Base-by-base conservation (phyloP, 2,888 invertebrate genomes). In the Plebejus argus region DNA sequence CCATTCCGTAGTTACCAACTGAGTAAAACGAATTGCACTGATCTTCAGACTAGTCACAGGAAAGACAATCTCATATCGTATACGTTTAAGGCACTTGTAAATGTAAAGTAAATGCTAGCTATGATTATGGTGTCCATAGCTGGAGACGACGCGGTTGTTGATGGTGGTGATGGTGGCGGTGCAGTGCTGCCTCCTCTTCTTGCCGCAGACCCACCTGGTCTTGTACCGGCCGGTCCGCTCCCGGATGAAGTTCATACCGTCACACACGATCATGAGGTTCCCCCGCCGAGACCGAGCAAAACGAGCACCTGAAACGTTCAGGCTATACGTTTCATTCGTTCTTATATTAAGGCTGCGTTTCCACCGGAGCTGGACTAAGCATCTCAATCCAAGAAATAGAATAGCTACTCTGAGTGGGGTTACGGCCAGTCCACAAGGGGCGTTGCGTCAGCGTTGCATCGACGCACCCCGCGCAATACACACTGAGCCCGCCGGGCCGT, bases 201-300 rank as follows among this genome's bases (percentile, higher is more conserved):
- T 86, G 1, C 91, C 88, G 83, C 91, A 91, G 33, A 91, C 91
- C 91, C 91, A 91, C 78, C 91, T 83, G 45, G 86, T 87, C 66
- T 86, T 84, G 6, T 79, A 80, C 2, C 88, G 89, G 35, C 85
- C 81, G 35, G 85, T 82, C 77, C 88, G 84, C 82, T 91, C 90
- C 75, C 84, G 84, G 78, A 89, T 91, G 84, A 90, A 91, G 83
- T 90, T 89, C 79, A 85, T 84, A 77, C 89, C 90, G 45, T 87
- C 85, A 80, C 87, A 86, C 56, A 90, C 79, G 72, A 91, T 86
- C 90, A 91, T 91, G 10, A 90, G 90, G 79, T 91, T 91, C 49
- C 91, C 91, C 7, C 88, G 88, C 8, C 90, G 85, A 4, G 91
- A 90, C 80, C 85, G 84, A 79, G 89, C 87, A 81, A 86, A 88